These are phyloP conservation scores for Andrena dorsata DNA, from an alignment of 2,888 invertebrate species.

Conservation along the genomic window DNA sequence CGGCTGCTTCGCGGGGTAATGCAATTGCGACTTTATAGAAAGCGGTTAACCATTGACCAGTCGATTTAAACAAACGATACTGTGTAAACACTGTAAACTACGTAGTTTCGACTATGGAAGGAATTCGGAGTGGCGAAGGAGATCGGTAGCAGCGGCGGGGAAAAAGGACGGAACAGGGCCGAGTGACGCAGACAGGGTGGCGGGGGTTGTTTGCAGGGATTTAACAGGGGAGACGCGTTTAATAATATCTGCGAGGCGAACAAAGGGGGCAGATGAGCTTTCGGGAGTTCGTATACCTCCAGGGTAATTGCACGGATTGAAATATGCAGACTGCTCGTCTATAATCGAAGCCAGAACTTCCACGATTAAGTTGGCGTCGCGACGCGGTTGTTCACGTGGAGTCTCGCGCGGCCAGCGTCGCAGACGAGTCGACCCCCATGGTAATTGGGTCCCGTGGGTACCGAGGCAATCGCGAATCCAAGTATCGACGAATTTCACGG, in stretches of 20 bases:
- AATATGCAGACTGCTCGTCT: constrained; percentile 53
- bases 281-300: constrained; percentile 42
- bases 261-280: constrained; percentile 37
- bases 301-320: constrained; percentile 62
- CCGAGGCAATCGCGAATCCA: constrained; percentile 33
- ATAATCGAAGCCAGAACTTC: constrained; percentile 30
- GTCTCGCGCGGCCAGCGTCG: constrained; percentile 31
- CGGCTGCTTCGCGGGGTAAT: not conserved
- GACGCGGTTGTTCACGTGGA: constrained; percentile 4
- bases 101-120: no score
- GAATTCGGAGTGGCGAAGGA: no score
- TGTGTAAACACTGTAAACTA: no score
- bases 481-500: constrained; percentile 23
- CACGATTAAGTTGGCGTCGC: constrained; percentile 37
- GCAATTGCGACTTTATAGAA: constrained; percentile 18
- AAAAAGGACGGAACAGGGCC: not conserved
- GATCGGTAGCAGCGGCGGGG: no score
- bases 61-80: constrained; percentile 4
- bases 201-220: constrained; percentile 2
- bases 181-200: no score
- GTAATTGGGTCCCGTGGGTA: constrained; percentile 57
- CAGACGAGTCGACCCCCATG: constrained; percentile 35
- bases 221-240: constrained; percentile 36
- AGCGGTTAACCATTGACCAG: constrained; percentile 24
- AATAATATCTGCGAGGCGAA: constrained; percentile 48